Conservation (phyloP, 2,797 vertebrate species). For the Caiman crocodilus region DNA sequence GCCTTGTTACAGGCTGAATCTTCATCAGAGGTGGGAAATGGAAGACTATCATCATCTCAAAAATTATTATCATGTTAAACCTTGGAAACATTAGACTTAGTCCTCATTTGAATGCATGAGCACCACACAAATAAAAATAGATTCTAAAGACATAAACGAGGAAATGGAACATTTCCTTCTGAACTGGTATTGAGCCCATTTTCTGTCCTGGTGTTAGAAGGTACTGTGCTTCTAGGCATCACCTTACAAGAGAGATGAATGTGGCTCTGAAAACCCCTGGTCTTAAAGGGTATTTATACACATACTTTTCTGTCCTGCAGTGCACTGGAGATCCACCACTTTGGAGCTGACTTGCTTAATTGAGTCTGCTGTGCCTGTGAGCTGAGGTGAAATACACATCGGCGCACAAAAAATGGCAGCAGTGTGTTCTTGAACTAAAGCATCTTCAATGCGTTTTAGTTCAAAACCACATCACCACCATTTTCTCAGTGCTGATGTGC, state of each 20-base stretch:
- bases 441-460: too few species aligned
- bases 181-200: not conserved
- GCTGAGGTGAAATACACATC: too few species aligned
- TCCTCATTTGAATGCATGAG: not conserved
- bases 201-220: fast-evolving
- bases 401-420: too few species aligned
- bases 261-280: not conserved
- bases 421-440: too few species aligned
- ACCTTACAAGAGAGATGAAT: not conserved
- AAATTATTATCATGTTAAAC: not conserved
- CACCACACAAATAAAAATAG: not conserved
- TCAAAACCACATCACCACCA: too few species aligned
- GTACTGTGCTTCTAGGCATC: not conserved
- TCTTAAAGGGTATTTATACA: not conserved
- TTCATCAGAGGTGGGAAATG: too few species aligned
- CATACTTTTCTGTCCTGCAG: too few species aligned
- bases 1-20: not conserved
- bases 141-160: not conserved
- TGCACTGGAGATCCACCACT: too few species aligned
- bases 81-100: not conserved
- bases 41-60: not conserved
- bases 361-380: too few species aligned
- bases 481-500: too few species aligned
- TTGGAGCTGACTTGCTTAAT: too few species aligned
- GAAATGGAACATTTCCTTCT: not conserved